Evolutionary conservation across 2,113 vertebrate genomes (phyloP).

Genomic region (Sander vitreus): DNA sequence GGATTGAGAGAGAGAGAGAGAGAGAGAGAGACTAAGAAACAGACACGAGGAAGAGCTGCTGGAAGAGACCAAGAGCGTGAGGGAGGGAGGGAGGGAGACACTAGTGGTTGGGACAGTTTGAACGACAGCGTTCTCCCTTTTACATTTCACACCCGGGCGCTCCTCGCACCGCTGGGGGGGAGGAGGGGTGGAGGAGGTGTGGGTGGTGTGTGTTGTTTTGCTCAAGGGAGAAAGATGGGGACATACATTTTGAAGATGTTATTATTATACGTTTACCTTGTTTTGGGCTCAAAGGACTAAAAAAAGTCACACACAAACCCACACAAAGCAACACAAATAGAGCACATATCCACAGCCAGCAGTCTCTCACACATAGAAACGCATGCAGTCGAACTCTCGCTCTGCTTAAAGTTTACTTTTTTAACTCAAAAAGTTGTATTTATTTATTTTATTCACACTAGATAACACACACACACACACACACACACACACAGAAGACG

Average conservation of each 20-base stretch:
- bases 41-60: conserved; percentile 56
- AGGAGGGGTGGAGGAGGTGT: conserved; percentile 48
- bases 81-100: conserved; percentile 49
- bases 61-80: conserved; percentile 43
- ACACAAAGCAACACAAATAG: conserved; percentile 10
- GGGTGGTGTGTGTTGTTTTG: conserved; percentile 74
- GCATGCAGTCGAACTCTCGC: not conserved
- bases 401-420: conserved; percentile 1
- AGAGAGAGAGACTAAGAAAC: conserved; percentile 49
- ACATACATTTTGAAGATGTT: conserved; percentile 82
- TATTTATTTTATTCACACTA: not conserved
- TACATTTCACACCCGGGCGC: conserved; percentile 98
- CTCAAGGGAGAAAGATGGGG: conserved; percentile 83
- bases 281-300: conserved; percentile 76
- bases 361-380: conserved; percentile 13
- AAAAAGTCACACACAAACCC: conserved; percentile 13
- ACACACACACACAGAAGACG: not conserved
- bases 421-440: not conserved
- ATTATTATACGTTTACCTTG: conserved; percentile 85
- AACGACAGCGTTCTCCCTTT: conserved; percentile 95
- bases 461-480: not conserved
- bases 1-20: conserved; percentile 35
- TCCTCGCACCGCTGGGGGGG: conserved; percentile 81
- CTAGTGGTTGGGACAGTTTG: conserved; percentile 90
- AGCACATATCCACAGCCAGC: not conserved